A percentile compares a stretch with the other conserved stretches of the same genome.
Evolutionary conservation across 2,113 vertebrate genomes (phyloP).

Genomic region (Prietella phreatophila): DNA sequence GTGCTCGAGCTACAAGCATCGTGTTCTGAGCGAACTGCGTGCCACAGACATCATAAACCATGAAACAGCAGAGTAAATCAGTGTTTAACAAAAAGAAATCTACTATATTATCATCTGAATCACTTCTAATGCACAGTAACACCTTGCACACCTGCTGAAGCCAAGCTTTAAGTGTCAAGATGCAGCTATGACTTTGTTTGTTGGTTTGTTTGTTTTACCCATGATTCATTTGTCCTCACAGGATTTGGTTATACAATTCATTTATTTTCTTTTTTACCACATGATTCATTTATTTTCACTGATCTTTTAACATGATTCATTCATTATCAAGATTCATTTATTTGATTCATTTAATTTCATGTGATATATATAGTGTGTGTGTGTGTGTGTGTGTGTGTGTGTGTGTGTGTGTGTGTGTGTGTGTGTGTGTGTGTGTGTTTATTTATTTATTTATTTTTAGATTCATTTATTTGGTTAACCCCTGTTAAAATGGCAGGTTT

Average conservation of each 20-base stretch:
- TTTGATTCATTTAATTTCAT: neutral
- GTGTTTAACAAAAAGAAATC: neutral
- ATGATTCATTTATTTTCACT: too few species aligned
- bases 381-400: too few species aligned
- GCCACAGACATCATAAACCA: neutral
- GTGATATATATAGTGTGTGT: too few species aligned
- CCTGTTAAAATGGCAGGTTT: too few species aligned
- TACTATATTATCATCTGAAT: neutral
- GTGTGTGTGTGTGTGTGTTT: too few species aligned
- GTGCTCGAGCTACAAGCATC: neutral
- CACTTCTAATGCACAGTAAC: neutral
- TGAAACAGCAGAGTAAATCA: neutral
- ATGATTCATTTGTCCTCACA: too few species aligned
- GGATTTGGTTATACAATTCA: too few species aligned
- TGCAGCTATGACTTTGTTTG: neutral
- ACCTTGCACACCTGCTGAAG: neutral
- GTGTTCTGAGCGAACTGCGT: neutral
- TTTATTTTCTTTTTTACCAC: too few species aligned
- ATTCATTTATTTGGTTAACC: neutral
- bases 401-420: too few species aligned
- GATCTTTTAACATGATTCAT: too few species aligned
- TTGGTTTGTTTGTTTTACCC: neutral
- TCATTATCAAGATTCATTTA: neutral
- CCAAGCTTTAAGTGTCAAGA: neutral
- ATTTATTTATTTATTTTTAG: neutral